Percentiles rank a stretch among this genome's conserved stretches.
Evolutionary conservation across 2,888 invertebrate species (phyloP).

Genomic region (Drosophila nr. medialis): DNA sequence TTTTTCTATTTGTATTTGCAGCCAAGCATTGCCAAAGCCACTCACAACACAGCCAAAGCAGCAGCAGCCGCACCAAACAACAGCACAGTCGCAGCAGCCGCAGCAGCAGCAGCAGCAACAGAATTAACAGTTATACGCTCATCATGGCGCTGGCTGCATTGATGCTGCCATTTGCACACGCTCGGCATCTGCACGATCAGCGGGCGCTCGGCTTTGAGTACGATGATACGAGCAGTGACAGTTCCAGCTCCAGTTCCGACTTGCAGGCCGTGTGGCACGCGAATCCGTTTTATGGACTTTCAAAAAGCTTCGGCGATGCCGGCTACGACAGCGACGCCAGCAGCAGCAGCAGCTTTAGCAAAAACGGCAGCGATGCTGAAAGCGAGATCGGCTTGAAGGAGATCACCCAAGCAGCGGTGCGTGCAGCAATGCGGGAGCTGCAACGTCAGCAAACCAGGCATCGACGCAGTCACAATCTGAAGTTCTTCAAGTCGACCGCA

Average conservation of each 20-base stretch:
- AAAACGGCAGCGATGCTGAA: background rate
- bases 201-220: conserved; percentile 40
- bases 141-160: conserved; percentile 52
- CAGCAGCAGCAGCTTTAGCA: conserved; percentile 42
- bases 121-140: conserved; percentile 40
- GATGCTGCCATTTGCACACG: conserved; percentile 53
- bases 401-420: conserved; percentile 53
- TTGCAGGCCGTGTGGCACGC: conserved; percentile 46
- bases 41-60: conserved; percentile 34
- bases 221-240: conserved; percentile 36
- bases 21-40: conserved; percentile 50
- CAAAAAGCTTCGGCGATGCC: conserved; percentile 50
- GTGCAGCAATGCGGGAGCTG: conserved; percentile 49
- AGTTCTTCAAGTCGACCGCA: conserved; percentile 35
- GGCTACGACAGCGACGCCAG: conserved; percentile 41
- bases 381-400: conserved; percentile 56
- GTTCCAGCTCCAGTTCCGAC: conserved; percentile 1
- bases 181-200: conserved; percentile 61
- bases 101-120: conserved; percentile 15
- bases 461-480: conserved; percentile 60
- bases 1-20: conserved; percentile 20
- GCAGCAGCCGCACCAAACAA: conserved; percentile 16
- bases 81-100: conserved; percentile 12
- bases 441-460: conserved; percentile 59
- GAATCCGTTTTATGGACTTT: conserved; percentile 54